Evolutionary conservation across 2,888 invertebrate species (phyloP).

Genomic region (Lasioglossum leucozonium): DNA sequence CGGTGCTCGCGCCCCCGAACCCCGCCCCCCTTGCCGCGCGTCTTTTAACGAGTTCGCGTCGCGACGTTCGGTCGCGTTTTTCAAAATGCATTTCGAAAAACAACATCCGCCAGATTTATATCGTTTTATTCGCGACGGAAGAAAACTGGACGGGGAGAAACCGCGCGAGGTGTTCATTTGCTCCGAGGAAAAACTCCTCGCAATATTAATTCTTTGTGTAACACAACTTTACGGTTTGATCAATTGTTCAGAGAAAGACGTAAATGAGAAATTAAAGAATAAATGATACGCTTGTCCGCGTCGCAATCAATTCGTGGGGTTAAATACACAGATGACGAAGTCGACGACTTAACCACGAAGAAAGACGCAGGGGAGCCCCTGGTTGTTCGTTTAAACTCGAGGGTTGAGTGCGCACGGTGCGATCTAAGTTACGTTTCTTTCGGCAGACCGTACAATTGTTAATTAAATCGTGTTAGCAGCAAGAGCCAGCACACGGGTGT

Average conservation of each 20-base stretch:
- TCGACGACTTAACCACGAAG: neutral
- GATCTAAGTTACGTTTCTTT: neutral
- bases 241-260: too few relatives aligned
- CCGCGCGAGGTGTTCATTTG: neutral
- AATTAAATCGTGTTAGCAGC: neutral
- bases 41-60: constrained; percentile 22
- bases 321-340: neutral
- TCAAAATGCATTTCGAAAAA: neutral
- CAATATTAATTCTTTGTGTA: neutral
- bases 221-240: neutral
- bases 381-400: neutral
- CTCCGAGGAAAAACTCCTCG: neutral
- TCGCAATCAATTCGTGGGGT: neutral
- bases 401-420: neutral
- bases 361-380: neutral
- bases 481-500: neutral
- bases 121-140: neutral
- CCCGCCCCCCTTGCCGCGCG: neutral
- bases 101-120: neutral
- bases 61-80: neutral
- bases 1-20: constrained; percentile 57
- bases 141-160: neutral
- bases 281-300: neutral
- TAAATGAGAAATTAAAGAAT: neutral
- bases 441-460: neutral